These are phyloP conservation scores for Torymus auratus DNA, from an alignment of 2,888 invertebrate genomes.

Conservation along the genomic window DNA sequence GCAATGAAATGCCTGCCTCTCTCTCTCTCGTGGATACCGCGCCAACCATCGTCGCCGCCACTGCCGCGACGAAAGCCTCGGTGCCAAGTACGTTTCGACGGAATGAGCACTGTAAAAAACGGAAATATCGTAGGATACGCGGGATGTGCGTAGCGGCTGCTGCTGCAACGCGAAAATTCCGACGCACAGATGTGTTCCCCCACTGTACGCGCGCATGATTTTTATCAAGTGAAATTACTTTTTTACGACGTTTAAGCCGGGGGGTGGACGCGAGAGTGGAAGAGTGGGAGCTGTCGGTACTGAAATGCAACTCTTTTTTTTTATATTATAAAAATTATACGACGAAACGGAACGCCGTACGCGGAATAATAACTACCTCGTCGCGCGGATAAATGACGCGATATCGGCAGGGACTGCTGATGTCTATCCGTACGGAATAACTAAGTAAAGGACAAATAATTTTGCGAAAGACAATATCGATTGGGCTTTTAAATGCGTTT, in stretches of 20 bases:
- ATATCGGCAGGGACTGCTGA: neutral
- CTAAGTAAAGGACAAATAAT: too few relatives aligned
- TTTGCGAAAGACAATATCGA: too few relatives aligned
- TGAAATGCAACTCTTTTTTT: constrained; percentile 29
- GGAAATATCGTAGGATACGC: constrained; percentile 31
- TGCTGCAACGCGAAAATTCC: constrained; percentile 52
- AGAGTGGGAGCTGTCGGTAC: constrained; percentile 25
- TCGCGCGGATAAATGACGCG: neutral
- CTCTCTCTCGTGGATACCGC: constrained; percentile 63
- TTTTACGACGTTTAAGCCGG: constrained; percentile 44
- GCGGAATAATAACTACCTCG: constrained; percentile 29
- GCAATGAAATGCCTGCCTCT: constrained; percentile 70
- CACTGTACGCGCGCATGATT: constrained; percentile 37
- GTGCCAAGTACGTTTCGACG: constrained; percentile 56
- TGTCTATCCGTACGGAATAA: too few relatives aligned
- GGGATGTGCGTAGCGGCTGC: neutral
- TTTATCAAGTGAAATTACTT: constrained; percentile 51
- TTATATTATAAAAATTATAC: constrained; percentile 40
- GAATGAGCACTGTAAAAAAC: constrained; percentile 51
- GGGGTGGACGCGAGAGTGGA: too few relatives aligned
- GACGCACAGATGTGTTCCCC: neutral
- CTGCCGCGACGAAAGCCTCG: constrained; percentile 56
- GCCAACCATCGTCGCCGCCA: constrained; percentile 24
- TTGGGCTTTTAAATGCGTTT: too few relatives aligned
- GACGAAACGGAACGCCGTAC: neutral